These are phyloP conservation scores for Hippoglossus stenolepis DNA, from an alignment of 2,113 vertebrate species.

Conservation along the genomic window DNA sequence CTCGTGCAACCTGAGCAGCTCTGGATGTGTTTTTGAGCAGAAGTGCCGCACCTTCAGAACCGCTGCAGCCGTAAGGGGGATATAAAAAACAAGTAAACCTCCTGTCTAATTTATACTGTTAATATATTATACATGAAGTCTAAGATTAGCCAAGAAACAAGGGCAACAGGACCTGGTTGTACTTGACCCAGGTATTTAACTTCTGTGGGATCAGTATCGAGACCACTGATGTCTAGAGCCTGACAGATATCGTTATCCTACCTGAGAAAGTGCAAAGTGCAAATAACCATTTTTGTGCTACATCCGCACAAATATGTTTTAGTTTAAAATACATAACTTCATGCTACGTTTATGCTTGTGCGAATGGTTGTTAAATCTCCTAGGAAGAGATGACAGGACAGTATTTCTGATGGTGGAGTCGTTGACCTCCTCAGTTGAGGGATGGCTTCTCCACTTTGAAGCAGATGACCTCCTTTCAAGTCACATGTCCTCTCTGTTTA, in stretches of 20 bases:
- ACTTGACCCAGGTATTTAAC: background rate
- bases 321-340: background rate
- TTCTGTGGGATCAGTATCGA: background rate
- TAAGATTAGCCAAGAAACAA: background rate
- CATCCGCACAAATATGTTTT: background rate
- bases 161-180: background rate
- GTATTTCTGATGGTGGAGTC: too few species aligned
- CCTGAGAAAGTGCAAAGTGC: too few species aligned
- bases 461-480: too few species aligned
- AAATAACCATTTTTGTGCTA: too few species aligned
- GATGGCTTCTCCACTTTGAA: too few species aligned
- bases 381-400: too few species aligned
- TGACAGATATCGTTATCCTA: too few species aligned
- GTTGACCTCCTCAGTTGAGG: too few species aligned
- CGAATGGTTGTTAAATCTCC: background rate
- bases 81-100: background rate
- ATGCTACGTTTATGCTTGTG: background rate
- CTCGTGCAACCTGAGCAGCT: slow-evolving; percentile 53
- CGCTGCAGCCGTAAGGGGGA: background rate
- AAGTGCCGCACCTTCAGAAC: background rate
- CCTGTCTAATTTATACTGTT: background rate
- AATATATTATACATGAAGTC: background rate
- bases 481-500: too few species aligned
- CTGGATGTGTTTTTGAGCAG: background rate
- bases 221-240: too few species aligned